phyloP scores from a whole-genome alignment of 2,113 vertebrate genomes.

The Heloderma charlesbogerti region DNA sequence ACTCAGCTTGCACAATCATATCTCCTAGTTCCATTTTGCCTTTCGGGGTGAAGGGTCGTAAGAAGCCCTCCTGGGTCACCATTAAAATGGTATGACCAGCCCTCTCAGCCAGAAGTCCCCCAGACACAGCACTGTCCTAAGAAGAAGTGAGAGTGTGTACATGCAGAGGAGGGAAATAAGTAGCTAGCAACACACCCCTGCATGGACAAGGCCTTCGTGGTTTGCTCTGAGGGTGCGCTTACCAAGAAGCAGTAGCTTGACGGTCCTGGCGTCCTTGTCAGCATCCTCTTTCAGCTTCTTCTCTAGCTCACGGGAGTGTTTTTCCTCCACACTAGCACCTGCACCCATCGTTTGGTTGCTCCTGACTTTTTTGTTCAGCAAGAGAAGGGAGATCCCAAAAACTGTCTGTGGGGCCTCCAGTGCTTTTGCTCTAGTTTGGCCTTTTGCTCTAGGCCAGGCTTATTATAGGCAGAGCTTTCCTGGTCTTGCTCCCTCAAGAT shows the following conservation, averaged over 20 bases:
- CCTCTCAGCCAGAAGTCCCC: background rate
- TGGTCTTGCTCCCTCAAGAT: slow-evolving; percentile 38
- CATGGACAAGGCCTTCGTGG: too few relatives aligned
- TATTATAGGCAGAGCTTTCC: slow-evolving; percentile 34
- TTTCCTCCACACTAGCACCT: slow-evolving; percentile 95
- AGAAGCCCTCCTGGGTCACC: background rate
- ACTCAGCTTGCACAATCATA: background rate
- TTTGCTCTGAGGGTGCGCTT: slow-evolving; percentile 52
- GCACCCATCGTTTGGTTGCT: slow-evolving; percentile 85
- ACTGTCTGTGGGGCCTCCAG: slow-evolving; percentile 51
- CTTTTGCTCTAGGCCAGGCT: background rate
- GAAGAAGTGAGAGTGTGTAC: background rate
- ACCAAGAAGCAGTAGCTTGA: slow-evolving; percentile 98
- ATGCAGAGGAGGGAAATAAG: background rate
- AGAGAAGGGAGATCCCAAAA: slow-evolving; percentile 51
- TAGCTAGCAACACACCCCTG: background rate
- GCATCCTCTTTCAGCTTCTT: slow-evolving; percentile 97
- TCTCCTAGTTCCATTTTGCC: background rate
- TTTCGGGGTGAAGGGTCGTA: background rate
- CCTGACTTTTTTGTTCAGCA: slow-evolving; percentile 55
- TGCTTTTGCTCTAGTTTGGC: background rate
- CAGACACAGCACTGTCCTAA: background rate
- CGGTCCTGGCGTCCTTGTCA: slow-evolving; percentile 94
- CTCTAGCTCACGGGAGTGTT: slow-evolving; percentile 94
- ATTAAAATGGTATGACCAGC: background rate